phyloP scores from a whole-genome alignment of 2,888 invertebrate species.

The Amphipyra tragopoginis region DNA sequence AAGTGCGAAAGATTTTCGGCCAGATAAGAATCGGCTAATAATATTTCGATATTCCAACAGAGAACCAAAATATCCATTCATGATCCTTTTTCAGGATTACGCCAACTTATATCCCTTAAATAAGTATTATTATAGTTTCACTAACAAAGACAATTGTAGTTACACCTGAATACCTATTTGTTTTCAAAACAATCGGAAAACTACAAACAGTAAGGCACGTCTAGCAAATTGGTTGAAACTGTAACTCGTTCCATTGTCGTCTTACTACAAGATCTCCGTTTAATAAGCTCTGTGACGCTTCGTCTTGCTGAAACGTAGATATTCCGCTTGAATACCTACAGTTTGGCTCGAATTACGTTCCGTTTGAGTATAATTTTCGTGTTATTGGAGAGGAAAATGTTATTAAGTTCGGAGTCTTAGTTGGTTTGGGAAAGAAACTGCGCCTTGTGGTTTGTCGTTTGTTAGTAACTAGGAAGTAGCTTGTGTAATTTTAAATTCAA shows the following conservation, averaged over 20 bases:
- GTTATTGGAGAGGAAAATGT: conserved; percentile 53
- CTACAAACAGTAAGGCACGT: conserved; percentile 9
- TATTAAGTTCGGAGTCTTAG: conserved; percentile 28
- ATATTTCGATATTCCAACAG: too few species aligned
- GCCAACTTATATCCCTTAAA: too few species aligned
- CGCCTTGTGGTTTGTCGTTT: too few species aligned
- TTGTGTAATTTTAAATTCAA: too few species aligned
- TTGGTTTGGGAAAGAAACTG: conserved; percentile 26
- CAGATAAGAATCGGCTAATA: too few species aligned
- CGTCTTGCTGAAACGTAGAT: conserved; percentile 45
- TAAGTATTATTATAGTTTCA: too few species aligned
- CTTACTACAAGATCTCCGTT: conserved; percentile 46
- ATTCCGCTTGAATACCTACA: conserved; percentile 48
- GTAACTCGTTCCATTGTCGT: conserved; percentile 50
- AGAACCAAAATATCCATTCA: too few species aligned
- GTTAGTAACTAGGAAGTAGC: too few species aligned
- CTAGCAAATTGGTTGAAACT: conserved; percentile 52
- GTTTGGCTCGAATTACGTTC: conserved; percentile 49
- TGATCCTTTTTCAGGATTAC: too few species aligned
- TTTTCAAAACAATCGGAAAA: conserved; percentile 37
- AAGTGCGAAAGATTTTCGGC: too few species aligned
- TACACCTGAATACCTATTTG: conserved; percentile 22
- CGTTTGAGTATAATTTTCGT: conserved; percentile 52
- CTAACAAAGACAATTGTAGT: too few species aligned
- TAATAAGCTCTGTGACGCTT: conserved; percentile 54